Evolutionary conservation across 2,888 invertebrate genomes (phyloP), one percentile per base, ranked within the genome.

Genomic region (Pachydiplax longipennis): DNA sequence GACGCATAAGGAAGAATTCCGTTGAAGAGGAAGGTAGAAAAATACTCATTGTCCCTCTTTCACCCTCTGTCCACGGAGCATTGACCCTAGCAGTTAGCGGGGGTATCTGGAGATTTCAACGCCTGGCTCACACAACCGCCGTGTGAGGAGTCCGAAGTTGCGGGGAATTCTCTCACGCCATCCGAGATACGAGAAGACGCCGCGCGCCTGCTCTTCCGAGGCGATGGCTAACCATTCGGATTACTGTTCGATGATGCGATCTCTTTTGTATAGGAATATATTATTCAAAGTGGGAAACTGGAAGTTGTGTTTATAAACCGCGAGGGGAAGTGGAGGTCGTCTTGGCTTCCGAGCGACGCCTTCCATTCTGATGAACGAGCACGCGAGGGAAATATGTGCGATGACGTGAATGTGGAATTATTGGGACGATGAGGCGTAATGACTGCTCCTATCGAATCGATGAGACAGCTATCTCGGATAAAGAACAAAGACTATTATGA

Each of bases 81-180:
- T 44, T 44, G 82, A 48, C 48, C 48, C 48, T 48, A 13, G 13
- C 15, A 48, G 48, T 5, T 25, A 82, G 13, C 48, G 22, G 82
- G 48, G 82, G 48, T 25, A 82, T 25, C 82, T 31, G 31, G 83
- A 58, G 83, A 83, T 53, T 58, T 83, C 58, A 83, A 83, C 83
- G 83, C 58, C 58, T 35, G 83, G 18, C 53, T 82, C 48, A 2
- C 25, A n/a, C 40, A 35, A n/a, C 37, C 8, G 37, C 80, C 31
- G 31, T 18, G 18, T 8, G 37, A 35, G 37, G 37, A 31, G 37
- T 80, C 35, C 80, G 35, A 25, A 15, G 13, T 18, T n/a, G n/a
- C 82, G 31, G 48, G 82, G 48, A 82, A 82, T 82, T 44, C 48
- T 82, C 82, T 82, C 82, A 82, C 82, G 82, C 82, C 48, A 82